Base-by-base conservation (phyloP, 2,113 vertebrate species). In the Recurvirostra avosetta region DNA sequence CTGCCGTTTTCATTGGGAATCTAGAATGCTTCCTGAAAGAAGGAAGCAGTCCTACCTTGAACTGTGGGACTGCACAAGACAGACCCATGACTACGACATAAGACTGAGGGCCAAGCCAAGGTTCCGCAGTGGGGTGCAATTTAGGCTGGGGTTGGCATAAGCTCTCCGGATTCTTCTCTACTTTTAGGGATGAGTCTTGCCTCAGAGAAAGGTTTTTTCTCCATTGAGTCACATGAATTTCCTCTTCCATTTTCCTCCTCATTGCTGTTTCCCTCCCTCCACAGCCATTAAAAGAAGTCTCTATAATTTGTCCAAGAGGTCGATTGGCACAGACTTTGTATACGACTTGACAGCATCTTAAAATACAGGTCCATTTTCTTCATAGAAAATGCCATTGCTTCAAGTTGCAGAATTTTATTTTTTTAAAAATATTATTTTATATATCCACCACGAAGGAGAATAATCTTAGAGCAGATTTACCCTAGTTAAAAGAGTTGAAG, bases 1-100 rank as follows among this genome's bases (percentile, higher is more conserved):
- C 1, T 5, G 13, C 2, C n/a, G 41, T 43, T 72, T 83, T 52
- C 29, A 91, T 32, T 40, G 76, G 67, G 52, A 74, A 92, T n/a
- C 27, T 62, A 82, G 41, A 80, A 62, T 14, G 18, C 59, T 70
- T 85, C 77, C 45, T 49, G 19, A 84, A 56, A 56, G 22, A 73
- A 63, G 41, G 45, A 90, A 87, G 41, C 21, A 66, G 13, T 34
- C 21, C 45, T 73, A 43, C 61, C 91, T 81, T 65, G 45, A 84
- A 53, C 41, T 32, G 50, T 38, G 36, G 73, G 26, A 56, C 8
- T 74, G 65, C 38, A 29, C 36, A 74, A 81, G 22, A 41, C 78
- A 81, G 56, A 74, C n/a, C 4, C n/a, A n/a, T 23, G 50, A 80
- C 43, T 58, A 5, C 0, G 1, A 59, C 49, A 27, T 0, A 12